Base-by-base conservation (phyloP, 2,797 vertebrate genomes). In the Mergus octosetaceus region DNA sequence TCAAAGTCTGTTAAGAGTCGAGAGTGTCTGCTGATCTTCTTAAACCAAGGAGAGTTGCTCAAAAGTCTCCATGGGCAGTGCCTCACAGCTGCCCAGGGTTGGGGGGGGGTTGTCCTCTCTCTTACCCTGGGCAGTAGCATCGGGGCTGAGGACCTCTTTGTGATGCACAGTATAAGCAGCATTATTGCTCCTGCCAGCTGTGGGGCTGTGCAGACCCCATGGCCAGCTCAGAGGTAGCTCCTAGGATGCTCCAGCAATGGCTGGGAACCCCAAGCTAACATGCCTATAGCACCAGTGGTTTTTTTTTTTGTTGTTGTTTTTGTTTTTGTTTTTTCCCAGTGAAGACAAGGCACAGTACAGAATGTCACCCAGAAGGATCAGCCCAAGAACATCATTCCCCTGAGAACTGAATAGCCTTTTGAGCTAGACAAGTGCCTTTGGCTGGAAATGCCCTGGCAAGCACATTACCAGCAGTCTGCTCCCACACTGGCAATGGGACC, bases 41-140 rank as follows among this genome's bases (percentile, higher is more conserved):
- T 14, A 68, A 43, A 70, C 10, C 24, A 56, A 6, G 38, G 13
- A 58, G 20, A 5, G 9, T 12, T 53, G 21, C n/a, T 87, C 30
- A 49, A 25, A 89, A 60, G 17, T 9, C 39, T 58, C 11, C 2
- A 6, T 47, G 11, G n/a, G n/a, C 36, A 45, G 47, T 27, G 24
- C 22, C 27, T 74, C 16, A 2, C 36, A 84, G n/a, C 47, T 77
- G 64, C 27, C 47, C n/a, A 53, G 49, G 10, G 43, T 11, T 18
- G 17, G 70, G 0, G 3, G 3, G 8, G 6, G 2, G 36, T 36
- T 53, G 34, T 54, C 17, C 61, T 38, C 65, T 71, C 27, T 68
- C 13, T n/a, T 89, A 7, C 53, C 56, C 38, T 19, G 4, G 4
- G 14, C 4, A 3, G 5, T 2, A 8, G 18, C 0, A 3, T 15